Base-by-base conservation (phyloP, 2,113 vertebrate species). In the Otis tarda region DNA sequence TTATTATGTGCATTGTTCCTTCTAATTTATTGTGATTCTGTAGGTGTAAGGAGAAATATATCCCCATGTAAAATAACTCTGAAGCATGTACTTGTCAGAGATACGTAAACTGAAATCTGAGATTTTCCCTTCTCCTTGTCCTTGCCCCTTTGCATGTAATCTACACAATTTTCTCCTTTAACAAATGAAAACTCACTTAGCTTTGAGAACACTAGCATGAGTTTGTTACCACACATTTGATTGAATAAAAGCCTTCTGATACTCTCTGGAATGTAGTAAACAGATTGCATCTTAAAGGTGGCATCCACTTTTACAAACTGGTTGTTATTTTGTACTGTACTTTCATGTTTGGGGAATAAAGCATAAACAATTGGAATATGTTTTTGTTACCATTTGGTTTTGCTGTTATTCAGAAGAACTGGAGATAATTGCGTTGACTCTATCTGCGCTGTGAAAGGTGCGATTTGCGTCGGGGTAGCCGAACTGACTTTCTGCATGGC, bases 281-380 rank as follows among this genome's bases (percentile, higher is more conserved):
- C 77, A 67, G 84, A 60, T 78, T 53, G 31, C 25, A 49, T 83
- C 64, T 79, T 52, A 47, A 82, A 90, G 79, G 90, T 68, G 50
- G 39, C 57, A 35, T 27, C 33, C 7, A 12, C 83, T 79, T 94
- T 87, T 83, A 64, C 23, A 37, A 74, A 87, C 30, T 57, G 47
- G n/a, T 73, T 95, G 55, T 84, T 90, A 71, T 75, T 96, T 94
- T 88, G 74, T 83, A 35, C 28, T 55, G 61, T 80, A 41, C 45
- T 92, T 96, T 9, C 11, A 63, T 67, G 59, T 86, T 83, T 63
- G 60, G 68, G 82, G 91, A 96, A 80, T 80, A 96, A 96, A 97
- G 50, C 93, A 82, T 83, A 88, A 95, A 91, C 49, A 77, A 78
- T 45, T 55, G 67, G 79, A 83, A 87, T 41, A 45, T 8, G 33